Conservation (phyloP, 2,113 vertebrate genomes). For the Chionodraco myersi region DNA sequence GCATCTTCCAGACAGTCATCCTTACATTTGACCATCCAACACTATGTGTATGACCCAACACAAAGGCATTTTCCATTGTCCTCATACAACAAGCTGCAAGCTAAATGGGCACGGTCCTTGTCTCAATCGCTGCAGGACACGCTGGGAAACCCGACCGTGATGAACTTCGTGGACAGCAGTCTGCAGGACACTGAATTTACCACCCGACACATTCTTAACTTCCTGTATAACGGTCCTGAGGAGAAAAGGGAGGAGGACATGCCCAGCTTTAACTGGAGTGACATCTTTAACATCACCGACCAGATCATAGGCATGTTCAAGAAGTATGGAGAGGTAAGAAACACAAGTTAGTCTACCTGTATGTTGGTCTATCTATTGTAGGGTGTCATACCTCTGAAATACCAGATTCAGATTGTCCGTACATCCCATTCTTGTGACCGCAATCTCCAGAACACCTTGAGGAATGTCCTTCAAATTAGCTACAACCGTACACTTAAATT, state of each 20-base stretch:
- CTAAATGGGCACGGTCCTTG: too few relatives aligned
- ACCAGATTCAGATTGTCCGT: too few relatives aligned
- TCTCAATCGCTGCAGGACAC: constrained; percentile 84
- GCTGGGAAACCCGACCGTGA: constrained; percentile 91
- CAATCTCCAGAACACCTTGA: too few relatives aligned
- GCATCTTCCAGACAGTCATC: too few relatives aligned
- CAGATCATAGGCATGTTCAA: constrained; percentile 83
- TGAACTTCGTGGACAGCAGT: constrained; percentile 85
- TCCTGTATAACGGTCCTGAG: constrained; percentile 85
- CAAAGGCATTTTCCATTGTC: neutral
- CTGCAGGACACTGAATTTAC: constrained; percentile 83
- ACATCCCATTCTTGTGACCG: too few relatives aligned
- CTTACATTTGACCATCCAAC: neutral
- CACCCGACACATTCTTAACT: constrained; percentile 89
- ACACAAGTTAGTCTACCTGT: neutral
- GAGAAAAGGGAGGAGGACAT: constrained; percentile 68
- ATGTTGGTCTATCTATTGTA: neutral
- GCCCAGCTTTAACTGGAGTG: constrained; percentile 89
- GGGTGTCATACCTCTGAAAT: too few relatives aligned
- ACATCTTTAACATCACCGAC: constrained; percentile 88
- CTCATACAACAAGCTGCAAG: neutral
- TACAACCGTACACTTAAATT: too few relatives aligned
- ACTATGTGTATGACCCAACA: neutral
- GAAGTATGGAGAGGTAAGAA: constrained; percentile 92
- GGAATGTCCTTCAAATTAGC: too few relatives aligned